These are phyloP conservation scores for Troides aeacus DNA, from an alignment of 2,888 invertebrate genomes.

Conservation along the genomic window DNA sequence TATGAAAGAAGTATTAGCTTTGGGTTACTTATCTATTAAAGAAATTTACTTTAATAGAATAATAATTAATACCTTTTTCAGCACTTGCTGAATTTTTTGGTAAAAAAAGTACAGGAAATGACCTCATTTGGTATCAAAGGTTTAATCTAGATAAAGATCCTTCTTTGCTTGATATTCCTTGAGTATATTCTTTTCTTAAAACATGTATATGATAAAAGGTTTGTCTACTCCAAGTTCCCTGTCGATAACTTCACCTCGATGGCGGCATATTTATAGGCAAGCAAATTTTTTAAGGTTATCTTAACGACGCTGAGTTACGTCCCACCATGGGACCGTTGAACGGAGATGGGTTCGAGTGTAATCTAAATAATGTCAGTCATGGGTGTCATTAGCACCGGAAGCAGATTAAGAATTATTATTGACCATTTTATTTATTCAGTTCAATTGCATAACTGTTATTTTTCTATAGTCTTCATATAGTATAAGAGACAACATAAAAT, in stretches of 20 bases:
- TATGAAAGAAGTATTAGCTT: too few relatives aligned
- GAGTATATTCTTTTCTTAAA: neutral
- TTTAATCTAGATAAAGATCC: neutral
- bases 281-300: constrained; percentile 21
- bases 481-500: neutral
- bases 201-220: neutral
- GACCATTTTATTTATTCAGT: neutral
- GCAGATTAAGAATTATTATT: constrained; percentile 9
- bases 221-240: neutral
- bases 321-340: constrained; percentile 13
- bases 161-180: neutral
- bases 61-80: too few relatives aligned
- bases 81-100: too few relatives aligned
- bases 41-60: too few relatives aligned
- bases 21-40: too few relatives aligned
- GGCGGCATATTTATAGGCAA: constrained; percentile 1
- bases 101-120: too few relatives aligned
- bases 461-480: neutral
- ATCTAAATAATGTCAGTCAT: constrained; percentile 20
- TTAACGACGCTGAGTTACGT: constrained; percentile 23
- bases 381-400: constrained; percentile 13
- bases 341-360: constrained; percentile 17
- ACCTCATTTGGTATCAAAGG: too few relatives aligned
- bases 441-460: neutral
- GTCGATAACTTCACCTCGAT: neutral